Base-by-base conservation (phyloP, 2,888 invertebrate genomes). In the Hermodice carunculata region DNA sequence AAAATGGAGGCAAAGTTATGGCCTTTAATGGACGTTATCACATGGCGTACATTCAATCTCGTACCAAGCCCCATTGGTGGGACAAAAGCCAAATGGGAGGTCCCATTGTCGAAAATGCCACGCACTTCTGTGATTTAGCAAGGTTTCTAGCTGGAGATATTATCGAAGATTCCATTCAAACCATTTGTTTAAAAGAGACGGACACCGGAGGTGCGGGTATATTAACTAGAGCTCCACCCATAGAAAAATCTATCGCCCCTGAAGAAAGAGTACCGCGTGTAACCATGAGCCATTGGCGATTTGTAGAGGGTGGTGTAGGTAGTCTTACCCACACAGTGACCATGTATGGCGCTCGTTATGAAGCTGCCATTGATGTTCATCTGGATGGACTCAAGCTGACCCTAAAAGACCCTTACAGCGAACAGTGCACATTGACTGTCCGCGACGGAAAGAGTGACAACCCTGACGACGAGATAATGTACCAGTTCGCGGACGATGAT, bases 1-100 rank as follows among this genome's bases (percentile, higher is more conserved):
- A 44, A 6, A 61, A 65, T 54, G 67, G 67, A 17, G 61, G 64
- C 14, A 31, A 48, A n/a, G 67, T 67, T 40, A 67, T 67, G 67
- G 61, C 65, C 11, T 22, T 56, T 1, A 67, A 61, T 49, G 57
- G 31, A 8, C 48, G 58, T 14, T 67, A 44, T 40, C 34, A 61
- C 40, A 32, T 44, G 17, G 61, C 67, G 14, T 67, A 67, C n/a
- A n/a, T n/a, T n/a, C n/a, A n/a, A n/a, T 19, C 24, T 46, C n/a
- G 11, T 24, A 22, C 5, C 22, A 6, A 52, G 14, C 3, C 24
- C 22, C 37, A 53, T n/a, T n/a, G 53, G 64, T 67, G 67, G 67
- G 56, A 67, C 37, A 49, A 42, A 14, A 19, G 37, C 17, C 19
- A 32, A 5, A 67, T 63, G 29, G 67, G 67, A 2, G 64, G 64